Evolutionary conservation across 2,797 vertebrate species (phyloP).

Genomic region (Melopsittacus undulatus): DNA sequence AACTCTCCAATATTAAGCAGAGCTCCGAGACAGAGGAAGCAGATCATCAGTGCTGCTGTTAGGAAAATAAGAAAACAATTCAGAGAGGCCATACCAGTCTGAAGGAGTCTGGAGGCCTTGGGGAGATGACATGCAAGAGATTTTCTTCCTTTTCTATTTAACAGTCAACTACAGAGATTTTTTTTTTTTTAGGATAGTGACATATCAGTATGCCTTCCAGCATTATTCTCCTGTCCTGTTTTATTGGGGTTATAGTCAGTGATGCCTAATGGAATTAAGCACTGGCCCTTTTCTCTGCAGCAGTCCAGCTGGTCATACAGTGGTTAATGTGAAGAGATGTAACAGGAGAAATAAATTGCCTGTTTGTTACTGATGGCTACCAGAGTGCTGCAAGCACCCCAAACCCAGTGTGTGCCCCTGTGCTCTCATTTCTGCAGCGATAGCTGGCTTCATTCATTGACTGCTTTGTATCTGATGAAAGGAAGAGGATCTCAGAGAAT

Average conservation of each 20-base stretch:
- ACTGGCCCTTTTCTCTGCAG: background rate
- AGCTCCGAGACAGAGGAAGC: background rate
- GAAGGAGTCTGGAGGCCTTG: background rate
- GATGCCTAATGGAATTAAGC: slow-evolving; percentile 19
- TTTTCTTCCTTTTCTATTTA: slow-evolving; percentile 11
- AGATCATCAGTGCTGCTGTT: background rate
- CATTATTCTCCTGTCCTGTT: background rate
- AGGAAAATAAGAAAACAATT: background rate
- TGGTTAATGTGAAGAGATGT: slow-evolving; percentile 22
- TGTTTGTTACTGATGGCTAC: slow-evolving; percentile 21
- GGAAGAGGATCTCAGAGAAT: slow-evolving; percentile 44
- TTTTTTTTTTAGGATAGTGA: background rate
- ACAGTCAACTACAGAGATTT: background rate
- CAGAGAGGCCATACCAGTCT: background rate
- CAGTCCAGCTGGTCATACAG: background rate
- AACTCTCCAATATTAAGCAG: background rate
- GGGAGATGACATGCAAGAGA: background rate
- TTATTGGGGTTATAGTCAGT: background rate
- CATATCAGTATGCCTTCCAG: background rate
- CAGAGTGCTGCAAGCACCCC: slow-evolving; percentile 27
- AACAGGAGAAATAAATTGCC: slow-evolving; percentile 12
- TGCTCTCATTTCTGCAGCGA: slow-evolving; percentile 24
- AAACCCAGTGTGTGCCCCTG: background rate
- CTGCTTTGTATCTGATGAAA: slow-evolving; percentile 64
- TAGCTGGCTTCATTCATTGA: slow-evolving; percentile 34